A percentile compares a stretch with the other conserved stretches of the same genome.
phyloP scores from a whole-genome alignment of 1,140 invertebrate species.

The Delia radicum region DNA sequence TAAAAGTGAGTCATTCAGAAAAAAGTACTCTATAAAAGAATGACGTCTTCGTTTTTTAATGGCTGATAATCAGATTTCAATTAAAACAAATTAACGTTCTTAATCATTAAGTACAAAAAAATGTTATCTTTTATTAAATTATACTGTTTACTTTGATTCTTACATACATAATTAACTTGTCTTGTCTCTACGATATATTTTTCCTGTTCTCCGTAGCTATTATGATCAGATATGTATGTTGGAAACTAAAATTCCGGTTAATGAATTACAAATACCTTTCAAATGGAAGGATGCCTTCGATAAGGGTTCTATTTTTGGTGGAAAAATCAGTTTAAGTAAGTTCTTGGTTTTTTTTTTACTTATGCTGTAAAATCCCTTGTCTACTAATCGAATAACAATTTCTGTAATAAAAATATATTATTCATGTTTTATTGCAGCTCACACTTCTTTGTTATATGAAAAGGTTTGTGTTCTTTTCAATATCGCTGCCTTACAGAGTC shows the following conservation, averaged over 20 bases:
- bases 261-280: slow-evolving; percentile 90
- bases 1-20: slow-evolving; percentile 13
- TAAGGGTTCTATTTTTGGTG: slow-evolving; percentile 91
- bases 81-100: neutral
- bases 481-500: slow-evolving; percentile 90
- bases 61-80: neutral
- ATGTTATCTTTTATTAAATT: neutral
- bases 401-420: no score
- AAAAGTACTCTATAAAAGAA: neutral
- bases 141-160: neutral
- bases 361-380: no score
- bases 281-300: slow-evolving; percentile 99
- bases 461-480: slow-evolving; percentile 96
- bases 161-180: neutral
- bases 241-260: slow-evolving; percentile 90
- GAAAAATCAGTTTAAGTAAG: slow-evolving; percentile 89
- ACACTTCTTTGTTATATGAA: slow-evolving; percentile 87
- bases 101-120: neutral
- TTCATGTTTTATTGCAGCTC: slow-evolving; percentile 60
- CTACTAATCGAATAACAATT: no score
- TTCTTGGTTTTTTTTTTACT: no score
- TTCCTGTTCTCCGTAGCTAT: slow-evolving; percentile 68
- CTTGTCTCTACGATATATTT: neutral
- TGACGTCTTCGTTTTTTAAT: neutral
- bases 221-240: slow-evolving; percentile 93